These are phyloP conservation scores for Drosophila lowei DNA, from an alignment of 1,140 invertebrate species.

Conservation along the genomic window DNA sequence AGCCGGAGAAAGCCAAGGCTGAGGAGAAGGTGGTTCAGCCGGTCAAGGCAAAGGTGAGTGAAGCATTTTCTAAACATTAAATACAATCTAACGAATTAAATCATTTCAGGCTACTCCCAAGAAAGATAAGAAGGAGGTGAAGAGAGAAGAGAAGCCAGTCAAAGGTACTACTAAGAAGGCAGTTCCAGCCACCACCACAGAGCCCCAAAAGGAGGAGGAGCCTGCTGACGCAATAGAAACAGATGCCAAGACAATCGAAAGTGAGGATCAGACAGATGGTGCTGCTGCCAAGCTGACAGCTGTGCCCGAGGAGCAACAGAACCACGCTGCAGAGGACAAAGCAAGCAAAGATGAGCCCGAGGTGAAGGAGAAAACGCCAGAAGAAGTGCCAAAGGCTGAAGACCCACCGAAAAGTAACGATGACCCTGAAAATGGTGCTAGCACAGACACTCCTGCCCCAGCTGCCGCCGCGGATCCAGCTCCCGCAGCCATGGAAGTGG, in stretches of 20 bases:
- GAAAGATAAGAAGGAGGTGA: conserved; percentile 57
- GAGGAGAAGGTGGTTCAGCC: conserved; percentile 6
- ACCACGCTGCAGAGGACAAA: conserved; percentile 55
- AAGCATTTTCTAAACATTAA: too few species aligned
- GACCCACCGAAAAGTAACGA: conserved; percentile 39
- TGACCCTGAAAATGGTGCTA: conserved; percentile 26
- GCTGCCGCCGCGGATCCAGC: conserved; percentile 11
- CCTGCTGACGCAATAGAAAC: conserved; percentile 22
- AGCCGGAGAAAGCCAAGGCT: conserved; percentile 47
- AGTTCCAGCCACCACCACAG: neutral
- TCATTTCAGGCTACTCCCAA: conserved; percentile 37
- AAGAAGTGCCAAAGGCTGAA: conserved; percentile 27
- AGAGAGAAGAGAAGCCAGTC: conserved; percentile 44
- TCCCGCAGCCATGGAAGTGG: conserved; percentile 59
- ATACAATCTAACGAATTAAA: conserved; percentile 1
- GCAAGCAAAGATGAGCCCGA: conserved; percentile 35
- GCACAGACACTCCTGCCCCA: conserved; percentile 27
- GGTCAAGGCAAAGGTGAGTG: conserved; percentile 51
- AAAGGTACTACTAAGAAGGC: conserved; percentile 7
- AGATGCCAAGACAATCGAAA: conserved; percentile 17
- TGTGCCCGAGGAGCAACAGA: conserved; percentile 45
- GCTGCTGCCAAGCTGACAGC: conserved; percentile 23
- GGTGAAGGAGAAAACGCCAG: conserved; percentile 16
- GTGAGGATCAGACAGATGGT: conserved; percentile 58
- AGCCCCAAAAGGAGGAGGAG: conserved; percentile 15